Conservation (phyloP, 2,113 vertebrate genomes). For the Mastomys coucha region DNA sequence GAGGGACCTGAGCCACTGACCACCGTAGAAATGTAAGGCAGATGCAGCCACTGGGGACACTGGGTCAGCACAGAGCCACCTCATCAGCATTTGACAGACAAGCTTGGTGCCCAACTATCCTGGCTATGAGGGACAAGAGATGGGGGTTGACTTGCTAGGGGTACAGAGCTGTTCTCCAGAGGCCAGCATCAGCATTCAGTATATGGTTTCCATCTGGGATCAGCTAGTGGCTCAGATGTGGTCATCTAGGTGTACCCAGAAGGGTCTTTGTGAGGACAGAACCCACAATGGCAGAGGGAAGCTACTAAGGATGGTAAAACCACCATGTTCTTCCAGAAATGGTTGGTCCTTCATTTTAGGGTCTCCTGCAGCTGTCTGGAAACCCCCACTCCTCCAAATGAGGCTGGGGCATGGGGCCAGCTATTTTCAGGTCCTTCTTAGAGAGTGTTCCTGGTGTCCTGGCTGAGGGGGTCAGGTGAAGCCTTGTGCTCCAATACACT, state of each 20-base stretch:
- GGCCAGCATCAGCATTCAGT: not conserved
- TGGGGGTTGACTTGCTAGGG: not conserved
- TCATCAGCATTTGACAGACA: too few relatives aligned
- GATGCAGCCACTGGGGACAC: rapidly evolving
- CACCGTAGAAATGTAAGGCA: not conserved
- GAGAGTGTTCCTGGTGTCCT: rapidly evolving
- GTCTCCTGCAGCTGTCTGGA: rapidly evolving
- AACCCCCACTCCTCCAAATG: not conserved
- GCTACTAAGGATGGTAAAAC: too few relatives aligned
- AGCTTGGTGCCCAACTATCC: rapidly evolving
- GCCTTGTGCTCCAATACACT: too few relatives aligned
- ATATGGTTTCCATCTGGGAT: too few relatives aligned
- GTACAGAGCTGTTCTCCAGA: rapidly evolving
- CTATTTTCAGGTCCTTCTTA: not conserved
- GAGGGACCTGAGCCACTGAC: not conserved
- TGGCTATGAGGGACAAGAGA: rapidly evolving
- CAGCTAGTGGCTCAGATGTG: not conserved
- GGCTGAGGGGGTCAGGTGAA: too few relatives aligned
- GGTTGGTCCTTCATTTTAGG: rapidly evolving
- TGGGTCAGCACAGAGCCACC: rapidly evolving
- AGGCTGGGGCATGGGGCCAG: not conserved
- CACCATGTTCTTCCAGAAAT: not conserved
- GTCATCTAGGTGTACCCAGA: not conserved
- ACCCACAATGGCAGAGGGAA: not conserved
- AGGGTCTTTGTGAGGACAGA: not conserved